A percentile compares a stretch with the other conserved stretches of the same genome.
phyloP scores from a whole-genome alignment of 2,113 vertebrate species.

The Poicephalus meyeri region DNA sequence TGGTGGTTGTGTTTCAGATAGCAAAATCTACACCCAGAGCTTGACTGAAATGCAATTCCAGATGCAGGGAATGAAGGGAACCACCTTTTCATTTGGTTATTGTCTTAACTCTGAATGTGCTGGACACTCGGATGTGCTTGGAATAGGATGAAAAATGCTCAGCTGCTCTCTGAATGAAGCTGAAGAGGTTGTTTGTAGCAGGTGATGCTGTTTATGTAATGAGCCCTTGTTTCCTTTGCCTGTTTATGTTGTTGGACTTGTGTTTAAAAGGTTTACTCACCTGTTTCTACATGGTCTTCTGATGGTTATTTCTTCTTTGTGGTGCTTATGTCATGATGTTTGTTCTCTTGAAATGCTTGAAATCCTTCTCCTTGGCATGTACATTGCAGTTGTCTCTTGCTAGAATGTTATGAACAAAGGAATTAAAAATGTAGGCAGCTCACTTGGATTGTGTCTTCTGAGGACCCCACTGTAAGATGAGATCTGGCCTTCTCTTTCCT shows the following conservation, averaged over 20 bases:
- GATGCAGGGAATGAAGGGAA: not conserved
- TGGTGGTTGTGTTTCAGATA: not conserved
- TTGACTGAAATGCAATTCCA: not conserved
- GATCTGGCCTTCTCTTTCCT: not conserved
- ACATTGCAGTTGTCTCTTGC: not conserved
- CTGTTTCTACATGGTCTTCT: not conserved
- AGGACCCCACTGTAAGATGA: not conserved
- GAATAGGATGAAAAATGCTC: not conserved
- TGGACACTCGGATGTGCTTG: not conserved
- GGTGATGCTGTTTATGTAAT: not conserved
- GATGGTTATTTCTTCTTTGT: not conserved
- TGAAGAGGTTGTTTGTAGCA: not conserved
- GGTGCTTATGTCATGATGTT: not conserved
- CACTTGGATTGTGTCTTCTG: not conserved
- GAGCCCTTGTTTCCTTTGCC: not conserved
- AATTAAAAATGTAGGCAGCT: not conserved
- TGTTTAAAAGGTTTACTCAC: not conserved
- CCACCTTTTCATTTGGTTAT: not conserved
- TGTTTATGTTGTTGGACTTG: not conserved
- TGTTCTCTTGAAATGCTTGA: not conserved
- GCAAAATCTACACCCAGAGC: not conserved
- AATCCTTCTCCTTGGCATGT: not conserved
- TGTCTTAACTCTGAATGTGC: not conserved
- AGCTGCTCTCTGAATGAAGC: not conserved
- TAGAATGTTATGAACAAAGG: not conserved